Conservation (phyloP, 2,888 invertebrate genomes). For the Harpalus rubripes region DNA sequence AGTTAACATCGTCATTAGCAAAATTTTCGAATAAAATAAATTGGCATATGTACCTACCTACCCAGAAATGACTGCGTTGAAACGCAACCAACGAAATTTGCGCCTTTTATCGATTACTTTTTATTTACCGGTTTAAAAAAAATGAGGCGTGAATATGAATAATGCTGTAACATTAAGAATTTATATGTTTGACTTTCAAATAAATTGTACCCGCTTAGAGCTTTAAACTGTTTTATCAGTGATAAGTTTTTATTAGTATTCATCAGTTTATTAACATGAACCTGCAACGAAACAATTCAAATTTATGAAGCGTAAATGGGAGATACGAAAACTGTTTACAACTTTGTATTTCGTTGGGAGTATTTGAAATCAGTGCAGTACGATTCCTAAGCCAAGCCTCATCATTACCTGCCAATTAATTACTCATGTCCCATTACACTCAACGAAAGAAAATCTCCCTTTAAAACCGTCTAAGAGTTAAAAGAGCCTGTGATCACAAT, state of each 20-base stretch:
- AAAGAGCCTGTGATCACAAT: slow-evolving; percentile 8
- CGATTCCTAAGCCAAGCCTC: background rate
- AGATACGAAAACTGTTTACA: slow-evolving; percentile 24
- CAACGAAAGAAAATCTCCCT: background rate
- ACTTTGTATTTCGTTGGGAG: background rate
- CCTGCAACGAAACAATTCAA: slow-evolving; percentile 1
- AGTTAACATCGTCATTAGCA: no score
- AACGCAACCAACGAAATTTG: no score
- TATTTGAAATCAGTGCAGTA: slow-evolving; percentile 1
- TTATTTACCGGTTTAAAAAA: background rate
- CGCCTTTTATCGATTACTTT: no score
- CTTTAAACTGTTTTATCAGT: background rate
- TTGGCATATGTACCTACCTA: no score
- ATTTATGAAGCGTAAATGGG: slow-evolving; percentile 15
- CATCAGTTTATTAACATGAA: slow-evolving; percentile 15
- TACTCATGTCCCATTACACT: slow-evolving; percentile 24
- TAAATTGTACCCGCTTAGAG: background rate
- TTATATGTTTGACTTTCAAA: background rate
- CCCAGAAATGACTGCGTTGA: no score
- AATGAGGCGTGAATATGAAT: background rate
- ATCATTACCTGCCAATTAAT: slow-evolving; percentile 54
- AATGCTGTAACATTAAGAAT: background rate
- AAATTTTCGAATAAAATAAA: no score
- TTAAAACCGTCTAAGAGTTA: slow-evolving; percentile 9
- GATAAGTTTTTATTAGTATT: background rate